Base-by-base conservation (phyloP, 2,113 vertebrate species). In the Platysteira castanea region DNA sequence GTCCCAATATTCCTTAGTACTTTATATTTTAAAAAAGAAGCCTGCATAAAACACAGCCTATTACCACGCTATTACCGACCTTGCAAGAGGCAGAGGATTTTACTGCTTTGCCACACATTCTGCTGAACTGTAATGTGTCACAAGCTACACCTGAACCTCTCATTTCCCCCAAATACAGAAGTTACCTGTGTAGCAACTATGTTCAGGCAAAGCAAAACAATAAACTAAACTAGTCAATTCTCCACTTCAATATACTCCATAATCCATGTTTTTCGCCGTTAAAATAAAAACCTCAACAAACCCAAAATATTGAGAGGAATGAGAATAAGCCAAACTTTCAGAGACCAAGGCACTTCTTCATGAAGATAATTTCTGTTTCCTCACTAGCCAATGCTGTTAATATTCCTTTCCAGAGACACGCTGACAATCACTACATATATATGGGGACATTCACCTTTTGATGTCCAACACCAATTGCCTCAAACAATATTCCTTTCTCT, bases 401-500 rank as follows among this genome's bases (percentile, higher is more conserved):
- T 83, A 70, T 23, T 63, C 86, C 67, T 76, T 82, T 74, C 59
- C 65, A 90, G 53, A 3, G 2, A 77, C 47, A 91, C 76, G 46
- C 22, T 81, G 95, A 90, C 80, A 85, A 57, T 11, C 64, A 73
- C 37, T 56, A n/a, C n/a, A 39, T 26, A 63, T 39, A 84, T 31
- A 86, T 5, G 42, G 41, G 39, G 63, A 89, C 81, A 89, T 70
- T 56, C 44, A 91, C 65, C 86, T 95, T 96, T 93, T 94, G 90
- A 95, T 94, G 71, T 94, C 82, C 82, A 83, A 60, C 23, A 28
- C 15, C 0, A 0, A 85, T 39, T 87, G 76, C 89, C 93, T 89
- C 82, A 84, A 95, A 93, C 77, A 94, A 78, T 92, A 91, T 83
- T 93, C 54, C 70, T 30, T 91, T 95, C 53, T 81, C 60, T 46